Percentiles rank a stretch among this genome's conserved stretches.
Evolutionary conservation across 1,140 invertebrate genomes (phyloP).

Genomic region (Hyphantria cunea): DNA sequence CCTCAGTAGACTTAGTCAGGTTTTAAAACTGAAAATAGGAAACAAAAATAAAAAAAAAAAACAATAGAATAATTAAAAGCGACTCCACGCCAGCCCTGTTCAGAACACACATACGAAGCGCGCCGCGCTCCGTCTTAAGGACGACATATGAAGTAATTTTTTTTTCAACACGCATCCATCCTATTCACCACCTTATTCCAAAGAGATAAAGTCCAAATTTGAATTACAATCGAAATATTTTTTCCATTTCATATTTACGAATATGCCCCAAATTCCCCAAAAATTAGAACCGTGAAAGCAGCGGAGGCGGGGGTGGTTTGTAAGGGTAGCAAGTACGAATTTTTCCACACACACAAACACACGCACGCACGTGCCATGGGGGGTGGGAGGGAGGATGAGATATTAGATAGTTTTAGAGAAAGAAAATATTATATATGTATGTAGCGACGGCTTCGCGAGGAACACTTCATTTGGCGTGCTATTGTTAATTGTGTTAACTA

Average conservation of each 20-base stretch:
- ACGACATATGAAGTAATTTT: constrained; percentile 82
- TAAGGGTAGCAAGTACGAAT: constrained; percentile 50
- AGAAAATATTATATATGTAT: constrained; percentile 40
- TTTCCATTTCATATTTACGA: constrained; percentile 82
- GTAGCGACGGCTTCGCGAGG: constrained; percentile 22
- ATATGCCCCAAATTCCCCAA: constrained; percentile 81
- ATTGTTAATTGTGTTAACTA: constrained; percentile 21
- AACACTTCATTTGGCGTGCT: constrained; percentile 17
- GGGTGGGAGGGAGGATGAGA: constrained; percentile 43
- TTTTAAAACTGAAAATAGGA: neutral
- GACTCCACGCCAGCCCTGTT: constrained; percentile 49
- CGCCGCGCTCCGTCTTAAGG: constrained; percentile 80
- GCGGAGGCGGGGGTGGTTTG: constrained; percentile 44
- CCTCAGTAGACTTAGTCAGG: too few species aligned
- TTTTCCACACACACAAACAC: constrained; percentile 53
- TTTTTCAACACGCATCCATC: constrained; percentile 59
- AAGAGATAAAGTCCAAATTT: constrained; percentile 48
- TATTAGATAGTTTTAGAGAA: constrained; percentile 77
- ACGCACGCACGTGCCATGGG: constrained; percentile 25
- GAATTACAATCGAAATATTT: constrained; percentile 70
- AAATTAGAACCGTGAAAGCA: constrained; percentile 81
- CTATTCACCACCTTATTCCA: constrained; percentile 46
- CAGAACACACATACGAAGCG: constrained; percentile 77
- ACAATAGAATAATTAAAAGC: constrained; percentile 29
- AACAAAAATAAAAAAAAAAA: constrained; percentile 2